Evolutionary conservation across 2,113 vertebrate species (phyloP), one percentile per base, ranked within the genome.

Genomic region (Seriola aureovittata): DNA sequence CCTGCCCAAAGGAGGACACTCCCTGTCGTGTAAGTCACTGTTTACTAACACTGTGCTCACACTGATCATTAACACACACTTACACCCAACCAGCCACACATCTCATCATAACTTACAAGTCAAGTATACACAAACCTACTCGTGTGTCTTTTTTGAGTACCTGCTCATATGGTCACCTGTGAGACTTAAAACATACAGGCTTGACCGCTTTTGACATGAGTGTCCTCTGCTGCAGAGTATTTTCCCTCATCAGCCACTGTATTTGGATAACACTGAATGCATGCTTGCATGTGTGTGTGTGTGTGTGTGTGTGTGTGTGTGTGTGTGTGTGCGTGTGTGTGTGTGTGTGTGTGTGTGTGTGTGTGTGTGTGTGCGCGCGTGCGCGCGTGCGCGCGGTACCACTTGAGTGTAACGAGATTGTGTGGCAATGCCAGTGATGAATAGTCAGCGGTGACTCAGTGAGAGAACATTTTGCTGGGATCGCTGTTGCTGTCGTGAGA

Each of bases 1-100:
- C 95, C 94, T 99, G 79, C 98, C 98, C 93, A 98, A 97, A 93
- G 97, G 97, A 95, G 94, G 96, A 32, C 97, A 98, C 91, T 96
- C 97, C 9, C 95, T 99, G 88, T 98, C 98, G 66, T 94, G 97
- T 99, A 97, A 99, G 98, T 99, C 91, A 70, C 58, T 75, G 68
- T 91, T 90, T 90, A 85, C 70, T 66, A 84, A 69, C 87, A 70
- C 77, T 73, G 32, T 34, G 48, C 71, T 68, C 79, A 83, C 63
- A 64, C 86, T 80, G 58, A 55, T 87, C 58, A 48, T 82, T 68
- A 75, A 76, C n/a, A 36, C 76, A 55, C 81, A 76, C 55, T 54
- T 36, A 57, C 65, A 85, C 48, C 11, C 71, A 59, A 40, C 17
- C 54, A 74, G 7, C 9, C 80, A 79, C 59, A 78, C 59, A 36